phyloP scores from a whole-genome alignment of 2,113 vertebrate genomes.

The Tiliqua scincoides region DNA sequence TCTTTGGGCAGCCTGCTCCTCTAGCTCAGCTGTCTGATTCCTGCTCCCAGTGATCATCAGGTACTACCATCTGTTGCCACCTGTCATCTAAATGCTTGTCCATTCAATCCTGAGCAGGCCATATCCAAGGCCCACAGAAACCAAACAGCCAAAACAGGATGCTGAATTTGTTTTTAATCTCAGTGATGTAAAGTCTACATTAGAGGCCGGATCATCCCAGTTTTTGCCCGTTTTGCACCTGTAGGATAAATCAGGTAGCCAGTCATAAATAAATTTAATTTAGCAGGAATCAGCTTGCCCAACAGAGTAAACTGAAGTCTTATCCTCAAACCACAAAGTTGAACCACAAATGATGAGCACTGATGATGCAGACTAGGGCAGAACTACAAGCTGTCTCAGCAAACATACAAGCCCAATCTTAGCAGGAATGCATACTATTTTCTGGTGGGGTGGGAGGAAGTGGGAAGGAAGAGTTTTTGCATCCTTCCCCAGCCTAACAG shows the following conservation, averaged over 20 bases:
- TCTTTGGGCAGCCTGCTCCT: neutral
- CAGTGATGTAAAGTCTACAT: neutral
- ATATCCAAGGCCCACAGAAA: neutral
- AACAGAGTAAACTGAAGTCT: neutral
- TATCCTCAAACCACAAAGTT: neutral
- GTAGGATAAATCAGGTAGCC: neutral
- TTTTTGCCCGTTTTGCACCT: neutral
- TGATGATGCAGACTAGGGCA: neutral
- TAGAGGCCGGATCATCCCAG: neutral
- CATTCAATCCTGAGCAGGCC: neutral
- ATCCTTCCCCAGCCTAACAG: neutral
- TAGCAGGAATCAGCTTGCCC: neutral
- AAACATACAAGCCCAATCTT: neutral
- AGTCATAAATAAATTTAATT: neutral
- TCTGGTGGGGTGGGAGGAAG: neutral
- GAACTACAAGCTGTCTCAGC: neutral
- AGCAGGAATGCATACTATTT: neutral
- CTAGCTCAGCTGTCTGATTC: neutral
- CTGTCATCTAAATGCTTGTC: neutral
- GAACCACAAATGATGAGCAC: neutral
- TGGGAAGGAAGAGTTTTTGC: neutral
- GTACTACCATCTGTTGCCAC: neutral
- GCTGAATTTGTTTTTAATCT: neutral
- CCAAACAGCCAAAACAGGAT: neutral
- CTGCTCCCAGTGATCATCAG: neutral